These are phyloP conservation scores for Nematolebias whitei DNA, from an alignment of 2,113 vertebrate genomes.

Conservation along the genomic window DNA sequence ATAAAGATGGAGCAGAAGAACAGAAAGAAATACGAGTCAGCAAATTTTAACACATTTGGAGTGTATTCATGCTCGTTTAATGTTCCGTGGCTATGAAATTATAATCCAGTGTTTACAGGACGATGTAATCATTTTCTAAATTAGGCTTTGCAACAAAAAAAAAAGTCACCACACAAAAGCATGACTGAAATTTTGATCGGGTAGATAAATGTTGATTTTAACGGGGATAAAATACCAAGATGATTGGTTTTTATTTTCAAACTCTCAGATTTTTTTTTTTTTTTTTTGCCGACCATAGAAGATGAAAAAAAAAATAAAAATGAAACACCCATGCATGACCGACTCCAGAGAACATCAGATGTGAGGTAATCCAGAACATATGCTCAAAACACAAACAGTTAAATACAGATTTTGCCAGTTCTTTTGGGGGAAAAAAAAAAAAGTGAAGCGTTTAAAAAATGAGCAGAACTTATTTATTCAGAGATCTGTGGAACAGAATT, in stretches of 20 bases:
- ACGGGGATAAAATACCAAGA: conserved; percentile 42
- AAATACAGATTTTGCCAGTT: conserved; percentile 84
- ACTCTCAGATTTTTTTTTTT: conserved; percentile 41
- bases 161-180: conserved; percentile 31
- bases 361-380: conserved; percentile 93
- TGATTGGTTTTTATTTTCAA: conserved; percentile 27
- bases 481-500: conserved; percentile 88
- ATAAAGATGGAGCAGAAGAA: conserved; percentile 42
- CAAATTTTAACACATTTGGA: conserved; percentile 67
- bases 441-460: conserved; percentile 83
- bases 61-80: conserved; percentile 54
- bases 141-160: conserved; percentile 59
- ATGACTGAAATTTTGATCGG: conserved; percentile 31
- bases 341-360: conserved; percentile 80
- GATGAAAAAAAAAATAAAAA: conserved; percentile 70
- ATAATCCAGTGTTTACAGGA: conserved; percentile 66
- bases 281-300: conserved; percentile 47
- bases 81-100: conserved; percentile 65
- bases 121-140: conserved; percentile 65
- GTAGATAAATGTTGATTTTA: conserved; percentile 57
- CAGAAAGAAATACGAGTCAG: conserved; percentile 55
- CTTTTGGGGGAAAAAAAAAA: conserved; percentile 80
- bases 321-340: conserved; percentile 74
- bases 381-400: conserved; percentile 92
- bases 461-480: conserved; percentile 92